Conservation (phyloP, 2,888 invertebrate species). For the Pollenia angustigena region DNA sequence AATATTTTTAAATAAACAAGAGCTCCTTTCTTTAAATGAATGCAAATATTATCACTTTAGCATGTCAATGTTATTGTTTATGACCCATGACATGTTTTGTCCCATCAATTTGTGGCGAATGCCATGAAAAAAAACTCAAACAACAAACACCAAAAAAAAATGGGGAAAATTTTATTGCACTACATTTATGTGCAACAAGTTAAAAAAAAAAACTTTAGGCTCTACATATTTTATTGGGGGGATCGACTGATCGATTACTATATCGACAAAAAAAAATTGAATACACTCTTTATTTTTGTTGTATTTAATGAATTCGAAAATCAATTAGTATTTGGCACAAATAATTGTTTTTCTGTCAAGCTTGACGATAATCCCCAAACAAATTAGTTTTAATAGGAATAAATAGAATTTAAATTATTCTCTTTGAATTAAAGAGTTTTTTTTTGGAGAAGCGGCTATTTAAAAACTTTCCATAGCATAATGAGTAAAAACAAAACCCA, state of each 20-base stretch:
- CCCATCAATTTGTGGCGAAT: conserved; percentile 81
- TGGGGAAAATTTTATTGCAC: conserved; percentile 49
- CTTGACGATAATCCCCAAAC: conserved; percentile 56
- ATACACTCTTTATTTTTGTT: conserved; percentile 52
- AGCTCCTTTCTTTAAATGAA: conserved; percentile 34
- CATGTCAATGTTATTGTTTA: conserved; percentile 74
- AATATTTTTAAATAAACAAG: conserved; percentile 9
- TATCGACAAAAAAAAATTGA: conserved; percentile 25
- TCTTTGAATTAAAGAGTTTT: background rate
- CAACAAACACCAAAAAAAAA: background rate
- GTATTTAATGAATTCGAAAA: conserved; percentile 82
- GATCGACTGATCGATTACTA: conserved; percentile 38
- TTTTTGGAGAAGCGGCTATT: background rate
- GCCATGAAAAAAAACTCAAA: conserved; percentile 81
- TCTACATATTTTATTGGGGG: conserved; percentile 48
- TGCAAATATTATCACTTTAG: conserved; percentile 54
- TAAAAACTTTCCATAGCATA: background rate
- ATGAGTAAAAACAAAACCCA: background rate
- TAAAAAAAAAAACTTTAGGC: conserved; percentile 21
- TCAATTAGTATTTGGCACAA: conserved; percentile 83
- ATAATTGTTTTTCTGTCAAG: conserved; percentile 81
- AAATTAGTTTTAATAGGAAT: conserved; percentile 58
- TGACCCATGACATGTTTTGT: conserved; percentile 83
- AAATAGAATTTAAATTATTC: conserved; percentile 61
- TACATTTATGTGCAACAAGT: conserved; percentile 52